Conservation (phyloP, 2,888 invertebrate genomes). For the Latrodectus hesperus region DNA sequence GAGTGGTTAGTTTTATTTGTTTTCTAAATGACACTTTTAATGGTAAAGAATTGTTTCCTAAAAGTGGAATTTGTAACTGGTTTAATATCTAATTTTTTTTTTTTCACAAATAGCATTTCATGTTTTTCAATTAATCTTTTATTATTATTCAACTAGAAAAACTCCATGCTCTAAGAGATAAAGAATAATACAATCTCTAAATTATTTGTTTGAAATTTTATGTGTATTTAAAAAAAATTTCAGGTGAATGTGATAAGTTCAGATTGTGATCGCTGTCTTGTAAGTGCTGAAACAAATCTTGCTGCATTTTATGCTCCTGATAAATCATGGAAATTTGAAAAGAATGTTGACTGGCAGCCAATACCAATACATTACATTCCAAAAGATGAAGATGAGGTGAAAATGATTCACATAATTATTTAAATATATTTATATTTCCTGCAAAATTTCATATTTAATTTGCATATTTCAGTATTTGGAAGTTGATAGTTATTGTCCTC, state of each 20-base stretch:
- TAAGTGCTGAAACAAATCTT: constrained; percentile 59
- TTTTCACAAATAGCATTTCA: too few relatives aligned
- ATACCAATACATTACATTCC: constrained; percentile 48
- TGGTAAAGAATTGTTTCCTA: too few relatives aligned
- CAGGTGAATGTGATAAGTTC: constrained; percentile 59
- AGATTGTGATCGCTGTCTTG: constrained; percentile 53
- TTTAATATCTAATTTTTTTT: too few relatives aligned
- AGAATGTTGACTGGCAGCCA: constrained; percentile 55
- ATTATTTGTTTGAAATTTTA: too few relatives aligned
- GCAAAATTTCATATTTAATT: background rate
- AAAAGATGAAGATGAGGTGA: constrained; percentile 63
- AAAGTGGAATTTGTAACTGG: too few relatives aligned
- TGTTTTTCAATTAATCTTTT: too few relatives aligned
- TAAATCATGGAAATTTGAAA: constrained; percentile 44
- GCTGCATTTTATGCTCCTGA: constrained; percentile 62
- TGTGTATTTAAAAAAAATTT: background rate
- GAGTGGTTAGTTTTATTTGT: too few relatives aligned
- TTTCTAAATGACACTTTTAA: too few relatives aligned
- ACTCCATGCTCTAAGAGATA: too few relatives aligned
- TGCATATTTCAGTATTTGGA: constrained; percentile 38
- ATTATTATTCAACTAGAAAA: too few relatives aligned
- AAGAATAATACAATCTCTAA: too few relatives aligned
- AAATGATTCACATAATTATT: background rate
- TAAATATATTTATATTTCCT: background rate
- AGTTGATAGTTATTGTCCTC: constrained; percentile 53